Evolutionary conservation across 2,888 invertebrate species (phyloP).

Genomic region (Leucophenga maculata): DNA sequence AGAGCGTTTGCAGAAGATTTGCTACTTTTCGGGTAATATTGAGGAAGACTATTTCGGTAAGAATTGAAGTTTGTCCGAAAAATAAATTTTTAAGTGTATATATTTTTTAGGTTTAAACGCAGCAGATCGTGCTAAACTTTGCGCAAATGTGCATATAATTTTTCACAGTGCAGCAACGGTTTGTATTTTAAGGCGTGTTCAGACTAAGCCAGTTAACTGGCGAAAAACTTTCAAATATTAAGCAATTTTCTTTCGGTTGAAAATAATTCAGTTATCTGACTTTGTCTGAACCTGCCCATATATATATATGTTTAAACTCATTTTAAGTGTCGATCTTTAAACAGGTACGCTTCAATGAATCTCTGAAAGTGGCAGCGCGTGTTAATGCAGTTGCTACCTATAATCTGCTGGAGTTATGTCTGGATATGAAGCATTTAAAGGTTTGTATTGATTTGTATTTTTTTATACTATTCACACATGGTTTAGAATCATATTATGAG

Average conservation of each 20-base stretch:
- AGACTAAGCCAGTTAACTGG: too few relatives aligned
- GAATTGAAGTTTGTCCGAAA: conserved; percentile 22
- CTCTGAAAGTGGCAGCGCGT: conserved; percentile 87
- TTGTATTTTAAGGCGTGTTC: conserved; percentile 33
- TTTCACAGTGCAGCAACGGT: conserved; percentile 97
- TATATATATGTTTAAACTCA: neutral
- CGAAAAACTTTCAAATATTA: too few relatives aligned
- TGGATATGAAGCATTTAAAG: conserved; percentile 83
- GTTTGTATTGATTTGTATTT: conserved; percentile 61
- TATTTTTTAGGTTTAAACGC: conserved; percentile 75
- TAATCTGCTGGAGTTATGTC: conserved; percentile 86
- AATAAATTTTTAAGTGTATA: neutral
- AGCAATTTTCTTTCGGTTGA: too few relatives aligned
- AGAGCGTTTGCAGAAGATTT: conserved; percentile 78
- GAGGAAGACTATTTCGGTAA: conserved; percentile 65
- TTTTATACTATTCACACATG: neutral
- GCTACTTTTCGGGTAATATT: conserved; percentile 84
- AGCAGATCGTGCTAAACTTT: conserved; percentile 77
- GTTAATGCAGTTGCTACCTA: conserved; percentile 93
- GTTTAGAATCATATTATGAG: neutral
- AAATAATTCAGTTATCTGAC: too few relatives aligned
- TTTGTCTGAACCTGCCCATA: too few relatives aligned
- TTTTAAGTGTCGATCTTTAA: neutral
- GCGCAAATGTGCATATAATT: conserved; percentile 83
- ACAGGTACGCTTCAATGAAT: conserved; percentile 88